Evolutionary conservation across 1,140 invertebrate species (phyloP), one percentile per base, ranked within the genome.

Genomic region (Cydia fagiglandana): DNA sequence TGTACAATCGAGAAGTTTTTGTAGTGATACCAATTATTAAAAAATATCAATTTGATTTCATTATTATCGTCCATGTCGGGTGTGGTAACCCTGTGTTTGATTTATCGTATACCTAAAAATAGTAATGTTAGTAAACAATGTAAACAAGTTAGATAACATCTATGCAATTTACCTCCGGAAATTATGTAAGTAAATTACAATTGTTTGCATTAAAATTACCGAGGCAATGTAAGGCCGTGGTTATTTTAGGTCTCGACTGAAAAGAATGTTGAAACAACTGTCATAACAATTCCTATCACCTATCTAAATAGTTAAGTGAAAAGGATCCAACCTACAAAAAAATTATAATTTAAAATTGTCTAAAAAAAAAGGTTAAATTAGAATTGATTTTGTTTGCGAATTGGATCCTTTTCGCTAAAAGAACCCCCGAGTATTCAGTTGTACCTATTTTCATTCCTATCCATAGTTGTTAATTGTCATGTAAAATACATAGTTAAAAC

Each of bases 401-500:
- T 13, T 50, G 1, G 5, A 50, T 50, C 47, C 47, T 4, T 50
- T 50, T 50, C 15, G 12, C 47, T 50, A 50, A 50, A n/a, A n/a
- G 2, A 50, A n/a, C n/a, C 6, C 13, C 2, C 47, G 9, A 41
- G 1, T 41, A 41, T 41, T 41, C 38, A 15, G 15, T 20, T 56
- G n/a, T 56, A 56, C 53, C 47, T 50, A 50, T 38, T 68, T 34
- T 68, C 64, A 38, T 68, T 68, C 64, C 64, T 68, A 38, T 68
- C 64, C 28, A 30, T 68, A 68, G n/a, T 56, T 56, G 53, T 56
- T 56, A 56, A 56, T 56, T 56, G 53, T 17, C 53, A 17, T 56
- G 53, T 68, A n/a, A 68, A 68, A 68, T 68, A 64, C 30, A 38
- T 68, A 68, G 73, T 30, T 74, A 47, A 28, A 53, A 53, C 45